Evolutionary conservation across 2,888 invertebrate species (phyloP), one percentile per base, ranked within the genome.

Genomic region (Dorcus parallelipipedus): DNA sequence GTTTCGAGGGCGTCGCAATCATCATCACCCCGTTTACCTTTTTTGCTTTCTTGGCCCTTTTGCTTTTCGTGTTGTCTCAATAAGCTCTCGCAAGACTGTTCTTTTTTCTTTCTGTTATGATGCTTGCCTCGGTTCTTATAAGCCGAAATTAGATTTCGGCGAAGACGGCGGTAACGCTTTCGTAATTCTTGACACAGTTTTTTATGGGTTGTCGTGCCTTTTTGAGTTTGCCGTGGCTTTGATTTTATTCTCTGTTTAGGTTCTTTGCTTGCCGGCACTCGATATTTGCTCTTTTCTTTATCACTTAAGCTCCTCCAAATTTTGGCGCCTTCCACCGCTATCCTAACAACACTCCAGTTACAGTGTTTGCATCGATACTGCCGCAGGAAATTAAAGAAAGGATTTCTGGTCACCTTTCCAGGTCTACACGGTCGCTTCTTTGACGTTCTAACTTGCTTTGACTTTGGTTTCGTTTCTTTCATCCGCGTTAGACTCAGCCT

Each of bases 241-340:
- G 26, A 2, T 33, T 5, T 33, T 33, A 7, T 33, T 7, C 49
- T 59, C 48, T 68, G 69, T 49, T 45, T 64, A 58, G 56, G 61
- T n/a, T 62, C 64, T 9, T 33, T 42, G 60, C 66, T 65, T 6
- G 68, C 65, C 48, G 65, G 61, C 54, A 42, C 49, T 38, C 64
- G 61, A 50, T 63, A 70, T 48, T 63, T 64, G 33, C 55, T 54
- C 52, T 64, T 61, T 10, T 68, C 60, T 8, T 49, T n/a, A 2
- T 61, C 56, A 48, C 52, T 63, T 67, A 73, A 63, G 23, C 56
- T 23, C 54, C 71, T 70, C 75, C 75, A 75, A 38, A 63, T 62
- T 59, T 68, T 68, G 0, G 73, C 74, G 9, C 73, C 74, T 57
- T 74, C 73, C 3, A 73, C 65, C 1, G 73, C 74, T 6, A 75